These are phyloP conservation scores for Rhabdomys pumilio DNA, from an alignment of 2,797 vertebrate genomes.

Conservation along the genomic window DNA sequence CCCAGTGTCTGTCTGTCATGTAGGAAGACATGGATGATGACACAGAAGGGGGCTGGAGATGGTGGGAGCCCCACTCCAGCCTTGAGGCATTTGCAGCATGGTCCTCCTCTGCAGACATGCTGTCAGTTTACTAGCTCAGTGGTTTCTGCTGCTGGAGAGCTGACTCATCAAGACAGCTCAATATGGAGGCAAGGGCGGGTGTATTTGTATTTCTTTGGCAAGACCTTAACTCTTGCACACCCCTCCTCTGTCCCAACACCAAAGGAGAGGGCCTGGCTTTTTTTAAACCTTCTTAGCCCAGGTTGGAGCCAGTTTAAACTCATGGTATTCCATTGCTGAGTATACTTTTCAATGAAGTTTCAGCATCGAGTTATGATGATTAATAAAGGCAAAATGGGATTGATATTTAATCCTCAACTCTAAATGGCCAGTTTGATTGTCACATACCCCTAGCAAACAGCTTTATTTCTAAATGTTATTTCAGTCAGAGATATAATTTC, in stretches of 20 bases:
- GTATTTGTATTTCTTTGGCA: not conserved
- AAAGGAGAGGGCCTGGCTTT: conserved; percentile 40
- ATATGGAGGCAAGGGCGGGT: not conserved
- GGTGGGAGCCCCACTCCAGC: conserved; percentile 65
- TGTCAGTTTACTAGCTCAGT: conserved; percentile 91
- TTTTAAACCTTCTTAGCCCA: conserved; percentile 71
- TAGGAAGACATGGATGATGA: conserved; percentile 79
- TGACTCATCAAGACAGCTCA: conserved; percentile 86
- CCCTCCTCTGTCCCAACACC: conserved; percentile 56
- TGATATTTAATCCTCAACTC: conserved; percentile 81
- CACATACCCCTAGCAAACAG: conserved; percentile 85
- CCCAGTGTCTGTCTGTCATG: conserved; percentile 86
- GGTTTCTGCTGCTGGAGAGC: conserved; percentile 88
- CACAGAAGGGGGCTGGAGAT: conserved; percentile 75
- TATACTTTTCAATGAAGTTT: conserved; percentile 78
- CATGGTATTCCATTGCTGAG: conserved; percentile 73
- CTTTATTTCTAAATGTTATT: conserved; percentile 82
- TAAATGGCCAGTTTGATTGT: conserved; percentile 81
- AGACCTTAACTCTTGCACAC: not conserved
- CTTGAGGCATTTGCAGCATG: conserved; percentile 90
- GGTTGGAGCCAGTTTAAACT: conserved; percentile 82
- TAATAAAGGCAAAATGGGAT: conserved; percentile 83
- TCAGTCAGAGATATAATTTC: conserved; percentile 83
- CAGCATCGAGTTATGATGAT: conserved; percentile 79
- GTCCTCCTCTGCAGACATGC: conserved; percentile 89